Evolutionary conservation across 2,113 vertebrate species (phyloP), one percentile per base, ranked within the genome.

Genomic region (Tetrao urogallus): DNA sequence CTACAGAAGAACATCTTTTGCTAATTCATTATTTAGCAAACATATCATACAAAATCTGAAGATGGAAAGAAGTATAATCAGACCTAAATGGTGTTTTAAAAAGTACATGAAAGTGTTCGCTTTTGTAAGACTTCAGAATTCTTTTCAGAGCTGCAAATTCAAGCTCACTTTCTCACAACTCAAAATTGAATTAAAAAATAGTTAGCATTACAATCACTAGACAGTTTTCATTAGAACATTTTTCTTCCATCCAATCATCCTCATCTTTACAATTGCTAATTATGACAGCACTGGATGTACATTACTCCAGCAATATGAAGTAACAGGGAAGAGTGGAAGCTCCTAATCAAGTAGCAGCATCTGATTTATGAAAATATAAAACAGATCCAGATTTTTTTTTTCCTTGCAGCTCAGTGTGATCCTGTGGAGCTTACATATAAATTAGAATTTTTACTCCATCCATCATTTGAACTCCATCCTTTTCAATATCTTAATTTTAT

Each of bases 21-120:
- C 10, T 58, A 48, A 25, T 8, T 63, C 2, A 8, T 5, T 79
- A 1, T 42, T 76, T 71, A 76, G 19, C 70, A 8, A 24, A 47
- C 6, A 2, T n/a, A 10, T 56, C 48, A 66, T 22, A 45, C 8
- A 22, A 0, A 6, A 42, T 32, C 24, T 15, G 32, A 56, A 64
- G 57, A 8, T 34, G 8, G 19, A 90, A 74, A 20, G 70, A 70
- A 50, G 13, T 36, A 28, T 75, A 61, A 4, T 79, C 11, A 79
- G 7, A 54, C 9, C 14, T n/a, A 5, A 66, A 5, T 1, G 43
- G 3, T 19, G 40, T 12, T 54, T 56, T 1, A 17, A 14, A n/a
- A 52, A n/a, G 2, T 10, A 17, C 3, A 34, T 4, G 5, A 32
- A 3, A 60, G 14, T 32, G 1, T 8, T 76, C 63, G 3, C n/a